phyloP scores from a whole-genome alignment of 1,140 invertebrate genomes.

The Oreohelix idahoensis region DNA sequence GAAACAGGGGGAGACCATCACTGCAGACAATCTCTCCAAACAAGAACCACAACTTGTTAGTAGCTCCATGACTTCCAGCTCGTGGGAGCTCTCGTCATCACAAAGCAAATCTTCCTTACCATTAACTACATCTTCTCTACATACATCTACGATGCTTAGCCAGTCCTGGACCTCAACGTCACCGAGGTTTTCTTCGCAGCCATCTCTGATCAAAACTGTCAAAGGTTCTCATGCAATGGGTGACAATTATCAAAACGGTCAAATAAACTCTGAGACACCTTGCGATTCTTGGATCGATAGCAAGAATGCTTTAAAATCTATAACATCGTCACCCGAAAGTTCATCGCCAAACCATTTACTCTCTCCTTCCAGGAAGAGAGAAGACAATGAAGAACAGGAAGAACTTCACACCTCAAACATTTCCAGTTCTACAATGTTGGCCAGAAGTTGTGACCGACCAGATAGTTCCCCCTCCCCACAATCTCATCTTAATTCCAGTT shows the following conservation, averaged over 20 bases:
- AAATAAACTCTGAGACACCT: neutral
- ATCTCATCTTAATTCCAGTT: slow-evolving; percentile 27
- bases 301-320: neutral
- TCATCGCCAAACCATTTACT: neutral
- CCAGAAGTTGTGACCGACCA: slow-evolving; percentile 25
- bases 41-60: slow-evolving; percentile 2
- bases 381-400: neutral
- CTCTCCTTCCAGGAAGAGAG: neutral
- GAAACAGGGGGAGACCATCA: slow-evolving; percentile 41
- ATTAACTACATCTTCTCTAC: neutral
- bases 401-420: neutral
- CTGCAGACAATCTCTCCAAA: slow-evolving; percentile 11
- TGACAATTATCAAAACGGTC: neutral
- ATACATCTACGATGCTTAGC: neutral
- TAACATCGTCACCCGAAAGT: neutral
- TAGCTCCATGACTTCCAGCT: neutral
- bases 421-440: neutral
- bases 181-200: neutral
- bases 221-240: neutral
- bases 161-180: neutral
- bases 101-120: neutral
- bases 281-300: slow-evolving; percentile 14
- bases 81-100: slow-evolving; percentile 1
- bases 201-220: neutral
- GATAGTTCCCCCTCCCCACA: slow-evolving; percentile 39